Evolutionary conservation across 2,113 vertebrate genomes (phyloP).

Genomic region (Narcine bancroftii): DNA sequence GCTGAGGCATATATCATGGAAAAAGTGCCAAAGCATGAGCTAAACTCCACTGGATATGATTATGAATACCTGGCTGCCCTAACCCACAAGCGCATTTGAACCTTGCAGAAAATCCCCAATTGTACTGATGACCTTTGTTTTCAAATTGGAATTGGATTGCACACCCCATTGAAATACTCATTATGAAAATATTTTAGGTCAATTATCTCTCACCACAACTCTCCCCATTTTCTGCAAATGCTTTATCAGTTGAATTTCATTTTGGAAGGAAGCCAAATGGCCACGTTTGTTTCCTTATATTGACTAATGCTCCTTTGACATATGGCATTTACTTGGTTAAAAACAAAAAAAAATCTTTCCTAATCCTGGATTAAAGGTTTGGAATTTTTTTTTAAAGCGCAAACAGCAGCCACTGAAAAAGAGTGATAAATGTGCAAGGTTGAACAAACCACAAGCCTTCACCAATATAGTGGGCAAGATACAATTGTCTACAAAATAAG

Average conservation of each 20-base stretch:
- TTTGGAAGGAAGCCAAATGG: neutral
- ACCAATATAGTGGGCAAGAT: neutral
- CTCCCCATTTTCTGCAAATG: neutral
- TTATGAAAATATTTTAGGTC: too few species aligned
- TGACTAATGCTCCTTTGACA: neutral
- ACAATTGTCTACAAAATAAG: neutral
- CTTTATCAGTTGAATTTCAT: neutral
- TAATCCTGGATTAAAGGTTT: neutral
- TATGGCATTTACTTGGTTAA: neutral
- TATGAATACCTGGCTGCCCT: too few species aligned
- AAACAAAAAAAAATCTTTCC: neutral
- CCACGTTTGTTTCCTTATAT: neutral
- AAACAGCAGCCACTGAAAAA: neutral
- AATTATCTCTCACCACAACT: too few species aligned
- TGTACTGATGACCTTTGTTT: too few species aligned
- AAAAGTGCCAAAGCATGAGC: too few species aligned
- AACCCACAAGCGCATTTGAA: too few species aligned
- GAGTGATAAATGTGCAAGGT: neutral
- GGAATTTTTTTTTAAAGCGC: too few species aligned
- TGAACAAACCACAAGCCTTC: neutral
- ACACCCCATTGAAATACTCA: too few species aligned
- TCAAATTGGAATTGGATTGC: too few species aligned
- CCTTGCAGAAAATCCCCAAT: too few species aligned
- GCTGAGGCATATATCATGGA: too few species aligned
- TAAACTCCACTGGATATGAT: too few species aligned